A percentile compares a stretch with the other conserved stretches of the same genome.
Conservation (phyloP, 2,797 vertebrate species). For the Macrochelys suwanniensis region DNA sequence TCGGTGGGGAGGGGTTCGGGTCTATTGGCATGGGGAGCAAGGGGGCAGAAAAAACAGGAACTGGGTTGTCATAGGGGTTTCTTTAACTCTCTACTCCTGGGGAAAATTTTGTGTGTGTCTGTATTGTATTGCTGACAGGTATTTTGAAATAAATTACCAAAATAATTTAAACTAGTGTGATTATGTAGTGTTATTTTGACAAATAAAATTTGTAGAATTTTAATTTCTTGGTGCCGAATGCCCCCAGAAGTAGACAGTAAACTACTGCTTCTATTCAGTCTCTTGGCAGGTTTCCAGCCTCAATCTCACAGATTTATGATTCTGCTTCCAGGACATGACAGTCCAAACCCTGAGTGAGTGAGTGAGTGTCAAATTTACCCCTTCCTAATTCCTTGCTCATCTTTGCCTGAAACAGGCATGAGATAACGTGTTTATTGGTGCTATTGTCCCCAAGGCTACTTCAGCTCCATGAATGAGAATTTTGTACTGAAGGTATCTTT, state of each 20-base stretch:
- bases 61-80: too few relatives aligned
- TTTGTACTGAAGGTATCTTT: neutral
- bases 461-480: neutral
- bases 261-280: neutral
- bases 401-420: neutral
- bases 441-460: neutral
- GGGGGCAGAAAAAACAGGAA: too few relatives aligned
- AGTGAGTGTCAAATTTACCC: neutral
- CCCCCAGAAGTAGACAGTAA: too few relatives aligned
- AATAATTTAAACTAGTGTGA: too few relatives aligned
- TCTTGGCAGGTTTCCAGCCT: neutral
- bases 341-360: neutral
- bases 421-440: neutral
- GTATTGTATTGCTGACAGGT: too few relatives aligned
- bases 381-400: neutral
- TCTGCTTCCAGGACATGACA: neutral
- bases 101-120: too few relatives aligned
- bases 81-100: too few relatives aligned
- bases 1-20: too few relatives aligned
- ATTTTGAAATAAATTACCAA: too few relatives aligned
- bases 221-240: too few relatives aligned
- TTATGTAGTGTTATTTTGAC: too few relatives aligned
- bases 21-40: too few relatives aligned
- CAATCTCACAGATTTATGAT: neutral
- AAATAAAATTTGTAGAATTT: neutral